A percentile compares a stretch with the other conserved stretches of the same genome.
Conservation (phyloP, 2,113 vertebrate species). For the Kobus ellipsiprymnus region DNA sequence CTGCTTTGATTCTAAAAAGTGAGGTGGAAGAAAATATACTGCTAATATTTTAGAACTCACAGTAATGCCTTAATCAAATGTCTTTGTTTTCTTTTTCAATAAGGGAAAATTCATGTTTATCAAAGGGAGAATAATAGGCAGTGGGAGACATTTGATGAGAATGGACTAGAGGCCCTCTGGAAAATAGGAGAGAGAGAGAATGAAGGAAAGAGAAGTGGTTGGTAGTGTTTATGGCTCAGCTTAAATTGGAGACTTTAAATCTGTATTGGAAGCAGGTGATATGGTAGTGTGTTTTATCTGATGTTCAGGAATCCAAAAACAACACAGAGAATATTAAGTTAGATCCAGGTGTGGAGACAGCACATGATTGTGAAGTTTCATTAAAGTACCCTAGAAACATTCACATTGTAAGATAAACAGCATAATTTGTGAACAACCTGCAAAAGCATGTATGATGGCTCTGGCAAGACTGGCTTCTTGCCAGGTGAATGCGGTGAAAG, state of each 20-base stretch:
- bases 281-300: background rate
- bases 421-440: background rate
- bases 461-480: background rate
- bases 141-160: background rate
- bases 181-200: background rate
- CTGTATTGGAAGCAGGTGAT: background rate
- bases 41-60: background rate
- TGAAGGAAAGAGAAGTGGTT: background rate
- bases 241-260: background rate
- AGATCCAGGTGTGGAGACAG: background rate
- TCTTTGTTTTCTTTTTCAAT: background rate
- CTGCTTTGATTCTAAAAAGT: background rate
- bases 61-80: background rate
- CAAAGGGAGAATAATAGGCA: background rate
- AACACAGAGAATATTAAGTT: background rate
- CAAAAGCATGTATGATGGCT: background rate
- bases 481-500: background rate
- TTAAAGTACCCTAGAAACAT: background rate
- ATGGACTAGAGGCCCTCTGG: background rate
- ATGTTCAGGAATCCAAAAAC: background rate
- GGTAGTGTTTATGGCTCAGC: background rate
- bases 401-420: background rate
- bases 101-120: background rate
- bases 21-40: background rate
- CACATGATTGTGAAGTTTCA: background rate